Percentiles rank a stretch among this genome's conserved stretches.
Evolutionary conservation across 2,113 vertebrate species (phyloP).

Genomic region (Myotis davidii): DNA sequence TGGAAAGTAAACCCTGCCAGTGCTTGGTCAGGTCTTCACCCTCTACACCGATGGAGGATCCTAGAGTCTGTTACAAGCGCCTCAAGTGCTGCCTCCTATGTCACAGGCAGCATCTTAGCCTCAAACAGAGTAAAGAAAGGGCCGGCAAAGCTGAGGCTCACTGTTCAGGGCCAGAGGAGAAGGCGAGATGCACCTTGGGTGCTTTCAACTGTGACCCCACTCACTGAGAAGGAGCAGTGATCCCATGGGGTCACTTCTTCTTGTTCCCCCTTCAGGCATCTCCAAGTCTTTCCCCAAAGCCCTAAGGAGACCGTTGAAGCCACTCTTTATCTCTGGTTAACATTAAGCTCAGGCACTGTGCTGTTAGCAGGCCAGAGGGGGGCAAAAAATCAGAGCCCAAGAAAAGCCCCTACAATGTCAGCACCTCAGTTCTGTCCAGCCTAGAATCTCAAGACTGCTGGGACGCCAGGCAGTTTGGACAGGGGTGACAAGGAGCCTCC

Average conservation of each 20-base stretch:
- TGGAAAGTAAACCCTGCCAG: background rate
- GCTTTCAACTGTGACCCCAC: background rate
- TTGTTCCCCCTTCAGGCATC: background rate
- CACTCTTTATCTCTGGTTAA: background rate
- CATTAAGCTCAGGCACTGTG: background rate
- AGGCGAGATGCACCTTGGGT: background rate
- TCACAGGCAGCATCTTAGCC: background rate
- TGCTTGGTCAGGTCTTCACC: background rate
- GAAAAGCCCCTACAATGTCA: background rate
- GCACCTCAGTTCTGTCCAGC: background rate
- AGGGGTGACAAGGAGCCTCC: background rate
- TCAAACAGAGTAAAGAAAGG: background rate
- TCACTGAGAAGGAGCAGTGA: background rate
- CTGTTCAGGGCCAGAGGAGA: background rate
- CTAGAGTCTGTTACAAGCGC: background rate
- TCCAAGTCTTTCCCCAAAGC: background rate
- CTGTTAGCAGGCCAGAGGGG: background rate
- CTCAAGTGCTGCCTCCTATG: background rate
- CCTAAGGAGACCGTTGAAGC: background rate
- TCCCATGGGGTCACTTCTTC: background rate
- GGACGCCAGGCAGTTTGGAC: background rate
- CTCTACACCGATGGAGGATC: background rate
- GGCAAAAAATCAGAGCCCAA: background rate
- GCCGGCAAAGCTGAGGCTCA: background rate
- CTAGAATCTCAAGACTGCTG: background rate